phyloP scores from a whole-genome alignment of 2,113 vertebrate species.

The Ploceus nigricollis region DNA sequence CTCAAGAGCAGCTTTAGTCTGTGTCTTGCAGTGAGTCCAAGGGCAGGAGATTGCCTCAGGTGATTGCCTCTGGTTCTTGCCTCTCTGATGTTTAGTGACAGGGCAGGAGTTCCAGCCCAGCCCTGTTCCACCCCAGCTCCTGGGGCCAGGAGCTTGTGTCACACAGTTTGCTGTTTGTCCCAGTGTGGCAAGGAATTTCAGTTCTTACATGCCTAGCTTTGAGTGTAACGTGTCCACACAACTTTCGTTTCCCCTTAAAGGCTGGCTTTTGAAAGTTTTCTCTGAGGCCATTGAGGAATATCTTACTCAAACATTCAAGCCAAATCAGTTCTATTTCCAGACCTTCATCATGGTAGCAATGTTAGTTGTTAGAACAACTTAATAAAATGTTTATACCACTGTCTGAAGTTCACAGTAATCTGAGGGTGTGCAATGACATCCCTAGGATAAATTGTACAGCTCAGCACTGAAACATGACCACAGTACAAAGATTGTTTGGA shows the following conservation, averaged over 20 bases:
- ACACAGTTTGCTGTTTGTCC: background rate
- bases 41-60: background rate
- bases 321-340: background rate
- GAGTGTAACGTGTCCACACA: background rate
- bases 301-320: background rate
- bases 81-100: background rate
- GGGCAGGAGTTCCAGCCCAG: background rate
- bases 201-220: background rate
- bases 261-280: background rate
- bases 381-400: conserved; percentile 12
- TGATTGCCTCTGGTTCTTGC: background rate
- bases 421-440: background rate
- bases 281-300: background rate
- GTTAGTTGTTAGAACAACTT: conserved; percentile 2
- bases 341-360: background rate
- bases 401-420: conserved; percentile 22
- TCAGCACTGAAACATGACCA: background rate
- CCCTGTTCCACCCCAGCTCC: too few relatives aligned
- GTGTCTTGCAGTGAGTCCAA: background rate
- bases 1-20: background rate
- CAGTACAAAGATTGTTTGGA: conserved; percentile 19
- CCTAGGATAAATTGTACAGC: background rate
- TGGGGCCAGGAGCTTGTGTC: background rate
- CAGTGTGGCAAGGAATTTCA: background rate
- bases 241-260: background rate